Evolutionary conservation across 2,888 invertebrate genomes (phyloP).

Genomic region (Epirrhoe tristata): DNA sequence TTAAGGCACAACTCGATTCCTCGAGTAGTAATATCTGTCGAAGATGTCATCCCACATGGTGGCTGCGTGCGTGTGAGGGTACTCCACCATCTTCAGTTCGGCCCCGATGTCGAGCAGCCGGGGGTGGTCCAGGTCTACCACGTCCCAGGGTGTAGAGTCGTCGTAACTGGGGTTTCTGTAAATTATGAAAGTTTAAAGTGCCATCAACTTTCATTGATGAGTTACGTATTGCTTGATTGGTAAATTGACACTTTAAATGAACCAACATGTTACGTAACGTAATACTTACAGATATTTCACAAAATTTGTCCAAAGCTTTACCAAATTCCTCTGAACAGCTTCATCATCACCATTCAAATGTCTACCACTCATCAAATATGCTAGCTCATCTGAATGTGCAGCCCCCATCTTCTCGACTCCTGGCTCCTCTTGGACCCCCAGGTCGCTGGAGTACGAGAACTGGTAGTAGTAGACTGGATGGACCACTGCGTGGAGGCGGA

Average conservation of each 20-base stretch:
- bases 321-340: slow-evolving; percentile 57
- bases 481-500: slow-evolving; percentile 58
- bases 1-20: slow-evolving; percentile 43
- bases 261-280: not conserved
- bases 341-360: slow-evolving; percentile 62
- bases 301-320: slow-evolving; percentile 73
- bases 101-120: slow-evolving; percentile 65
- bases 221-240: not conserved
- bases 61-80: slow-evolving; percentile 52
- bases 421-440: slow-evolving; percentile 63
- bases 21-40: slow-evolving; percentile 68
- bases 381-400: slow-evolving; percentile 75
- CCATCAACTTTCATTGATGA: not conserved
- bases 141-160: slow-evolving; percentile 57
- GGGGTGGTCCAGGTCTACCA: slow-evolving; percentile 50
- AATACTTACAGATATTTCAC: slow-evolving; percentile 72
- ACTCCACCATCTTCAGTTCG: slow-evolving; percentile 61
- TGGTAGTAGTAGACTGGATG: slow-evolving; percentile 70
- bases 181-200: not conserved
- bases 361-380: slow-evolving; percentile 64
- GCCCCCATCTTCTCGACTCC: slow-evolving; percentile 66
- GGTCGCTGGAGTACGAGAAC: slow-evolving; percentile 64
- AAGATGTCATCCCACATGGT: slow-evolving; percentile 72
- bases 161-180: slow-evolving; percentile 34
- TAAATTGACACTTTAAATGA: not conserved